Percentiles rank a stretch among this genome's conserved stretches.
These are phyloP conservation scores for Onychomys torridus DNA, from an alignment of 2,797 vertebrate species.

Conservation along the genomic window DNA sequence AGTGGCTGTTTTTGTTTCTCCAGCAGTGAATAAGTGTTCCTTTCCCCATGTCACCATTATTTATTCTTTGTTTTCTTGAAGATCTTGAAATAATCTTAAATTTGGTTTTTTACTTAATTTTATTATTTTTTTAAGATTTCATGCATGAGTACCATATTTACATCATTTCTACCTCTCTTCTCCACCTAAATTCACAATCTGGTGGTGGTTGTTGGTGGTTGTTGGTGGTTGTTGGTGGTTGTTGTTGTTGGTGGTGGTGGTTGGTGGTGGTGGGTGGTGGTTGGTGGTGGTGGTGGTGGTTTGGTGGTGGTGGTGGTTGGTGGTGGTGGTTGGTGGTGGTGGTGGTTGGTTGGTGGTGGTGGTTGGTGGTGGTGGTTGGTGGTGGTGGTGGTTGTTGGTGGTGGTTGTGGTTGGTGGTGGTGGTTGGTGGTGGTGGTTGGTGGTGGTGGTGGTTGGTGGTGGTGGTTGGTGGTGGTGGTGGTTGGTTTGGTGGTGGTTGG, in stretches of 20 bases:
- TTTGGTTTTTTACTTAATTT: not conserved
- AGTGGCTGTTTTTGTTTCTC: too few relatives aligned
- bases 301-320: too few relatives aligned
- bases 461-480: too few relatives aligned
- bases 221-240: fast-evolving
- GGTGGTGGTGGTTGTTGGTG: not conserved
- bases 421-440: too few relatives aligned
- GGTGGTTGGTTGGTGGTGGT: too few relatives aligned
- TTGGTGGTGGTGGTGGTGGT: too few relatives aligned
- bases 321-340: too few relatives aligned
- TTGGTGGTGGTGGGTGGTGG: not conserved
- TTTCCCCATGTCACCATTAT: not conserved
- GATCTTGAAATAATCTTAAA: not conserved
- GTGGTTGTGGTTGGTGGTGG: not conserved
- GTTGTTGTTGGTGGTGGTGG: too few relatives aligned
- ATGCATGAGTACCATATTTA: not conserved
- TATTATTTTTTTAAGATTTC: not conserved
- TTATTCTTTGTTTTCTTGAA: not conserved
- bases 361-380: not conserved
- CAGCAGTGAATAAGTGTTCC: too few relatives aligned
- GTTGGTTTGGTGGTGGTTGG: too few relatives aligned
- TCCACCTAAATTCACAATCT: not conserved
- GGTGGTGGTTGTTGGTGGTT: too few relatives aligned
- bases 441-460: too few relatives aligned
- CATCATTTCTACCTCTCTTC: not conserved